phyloP scores from a whole-genome alignment of 2,113 vertebrate species.

The Nothobranchius furzeri region DNA sequence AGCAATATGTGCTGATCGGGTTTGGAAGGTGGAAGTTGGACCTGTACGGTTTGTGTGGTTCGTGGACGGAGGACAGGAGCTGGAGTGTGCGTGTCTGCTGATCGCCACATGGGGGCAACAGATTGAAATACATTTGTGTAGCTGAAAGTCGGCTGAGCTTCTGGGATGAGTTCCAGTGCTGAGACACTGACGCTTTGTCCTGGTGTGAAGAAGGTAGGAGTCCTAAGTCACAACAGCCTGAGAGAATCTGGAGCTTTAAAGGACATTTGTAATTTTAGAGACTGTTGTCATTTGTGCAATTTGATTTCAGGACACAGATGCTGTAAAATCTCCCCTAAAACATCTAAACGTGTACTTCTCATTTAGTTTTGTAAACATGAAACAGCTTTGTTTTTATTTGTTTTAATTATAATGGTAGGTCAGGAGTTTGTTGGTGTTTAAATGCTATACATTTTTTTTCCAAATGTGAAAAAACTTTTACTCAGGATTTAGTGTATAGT shows the following conservation, averaged over 20 bases:
- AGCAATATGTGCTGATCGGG: conserved; percentile 29
- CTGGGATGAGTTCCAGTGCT: conserved; percentile 50
- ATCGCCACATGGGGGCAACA: conserved; percentile 72
- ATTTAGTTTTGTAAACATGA: too few species aligned
- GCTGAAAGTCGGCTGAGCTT: conserved; percentile 18
- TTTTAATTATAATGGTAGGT: too few species aligned
- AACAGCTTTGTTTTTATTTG: too few species aligned
- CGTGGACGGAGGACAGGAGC: conserved; percentile 1
- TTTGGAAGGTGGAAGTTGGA: conserved; percentile 28
- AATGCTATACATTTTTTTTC: too few species aligned
- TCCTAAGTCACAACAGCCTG: conserved; percentile 35
- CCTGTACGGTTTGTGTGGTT: conserved; percentile 8
- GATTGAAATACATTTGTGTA: conserved; percentile 44
- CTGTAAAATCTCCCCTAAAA: too few species aligned
- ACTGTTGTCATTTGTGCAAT: too few species aligned
- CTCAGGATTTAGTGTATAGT: too few species aligned
- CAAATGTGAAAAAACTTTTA: too few species aligned
- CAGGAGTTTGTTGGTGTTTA: too few species aligned
- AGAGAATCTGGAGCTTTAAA: conserved; percentile 1
- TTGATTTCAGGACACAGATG: too few species aligned
- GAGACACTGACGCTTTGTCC: conserved; percentile 57
- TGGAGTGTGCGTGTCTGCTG: conserved; percentile 24
- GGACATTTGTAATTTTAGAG: neutral
- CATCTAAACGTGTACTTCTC: too few species aligned
- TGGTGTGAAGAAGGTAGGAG: conserved; percentile 16